Conservation (phyloP, 2,113 vertebrate genomes). For the Pluvialis apricaria region DNA sequence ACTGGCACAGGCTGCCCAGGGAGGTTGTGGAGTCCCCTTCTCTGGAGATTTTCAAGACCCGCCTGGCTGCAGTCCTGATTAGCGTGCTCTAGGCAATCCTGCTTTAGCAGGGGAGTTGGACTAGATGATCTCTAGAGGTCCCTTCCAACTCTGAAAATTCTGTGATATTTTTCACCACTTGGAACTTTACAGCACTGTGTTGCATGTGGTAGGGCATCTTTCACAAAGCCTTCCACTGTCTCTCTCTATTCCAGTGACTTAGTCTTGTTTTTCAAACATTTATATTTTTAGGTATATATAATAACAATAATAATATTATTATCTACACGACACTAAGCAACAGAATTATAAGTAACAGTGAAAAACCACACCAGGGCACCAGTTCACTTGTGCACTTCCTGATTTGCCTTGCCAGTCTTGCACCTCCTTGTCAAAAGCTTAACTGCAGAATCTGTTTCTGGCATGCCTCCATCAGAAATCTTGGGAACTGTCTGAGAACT, state of each 20-base stretch:
- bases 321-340: not conserved
- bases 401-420: not conserved
- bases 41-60: too few species aligned
- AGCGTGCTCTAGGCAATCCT: too few species aligned
- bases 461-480: not conserved
- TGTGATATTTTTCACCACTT: not conserved
- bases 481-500: not conserved
- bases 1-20: too few species aligned
- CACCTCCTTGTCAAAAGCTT: not conserved
- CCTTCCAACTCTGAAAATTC: too few species aligned
- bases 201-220: not conserved
- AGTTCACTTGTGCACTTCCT: not conserved
- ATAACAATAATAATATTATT: not conserved
- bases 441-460: not conserved
- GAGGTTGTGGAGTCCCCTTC: too few species aligned
- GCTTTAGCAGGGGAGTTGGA: too few species aligned
- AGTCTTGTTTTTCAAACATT: not conserved
- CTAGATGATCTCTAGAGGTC: too few species aligned
- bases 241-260: not conserved
- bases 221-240: not conserved
- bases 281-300: not conserved
- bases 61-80: too few species aligned
- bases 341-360: not conserved
- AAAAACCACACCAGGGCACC: not conserved
- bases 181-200: not conserved